Evolutionary conservation across 1,140 invertebrate genomes (phyloP).

Genomic region (Centruroides sculpturatus): DNA sequence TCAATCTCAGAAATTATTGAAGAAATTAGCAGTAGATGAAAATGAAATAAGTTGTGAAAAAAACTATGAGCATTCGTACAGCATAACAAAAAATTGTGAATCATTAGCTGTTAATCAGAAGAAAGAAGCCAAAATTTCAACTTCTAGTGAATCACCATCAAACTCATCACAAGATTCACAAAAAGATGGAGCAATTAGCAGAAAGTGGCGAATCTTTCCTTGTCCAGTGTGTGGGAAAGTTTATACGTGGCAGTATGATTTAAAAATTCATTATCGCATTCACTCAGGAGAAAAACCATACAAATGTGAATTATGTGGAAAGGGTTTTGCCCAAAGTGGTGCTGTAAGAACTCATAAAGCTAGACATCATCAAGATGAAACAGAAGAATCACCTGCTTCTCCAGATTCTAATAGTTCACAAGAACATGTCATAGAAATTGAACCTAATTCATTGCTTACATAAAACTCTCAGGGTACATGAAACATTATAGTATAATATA

Average conservation of each 20-base stretch:
- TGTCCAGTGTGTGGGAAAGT: constrained; percentile 7
- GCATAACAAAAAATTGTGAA: neutral
- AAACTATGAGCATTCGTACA: neutral
- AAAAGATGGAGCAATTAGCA: neutral
- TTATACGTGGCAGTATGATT: constrained; percentile 9
- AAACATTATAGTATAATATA: too few relatives aligned
- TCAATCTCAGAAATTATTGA: neutral
- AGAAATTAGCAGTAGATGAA: too few relatives aligned
- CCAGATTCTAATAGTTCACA: too few relatives aligned
- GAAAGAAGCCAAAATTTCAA: neutral
- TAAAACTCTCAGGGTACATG: too few relatives aligned
- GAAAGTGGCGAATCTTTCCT: neutral
- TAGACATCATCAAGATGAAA: constrained; percentile 1
- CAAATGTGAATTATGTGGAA: constrained; percentile 19
- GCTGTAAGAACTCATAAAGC: constrained; percentile 11
- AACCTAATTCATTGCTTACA: too few relatives aligned
- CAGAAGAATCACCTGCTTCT: too few relatives aligned
- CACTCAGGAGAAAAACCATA: constrained; percentile 22
- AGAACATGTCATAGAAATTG: too few relatives aligned
- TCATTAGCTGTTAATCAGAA: neutral
- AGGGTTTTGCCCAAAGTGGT: constrained; percentile 19
- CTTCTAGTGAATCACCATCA: neutral
- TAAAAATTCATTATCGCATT: constrained; percentile 13
- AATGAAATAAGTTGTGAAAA: neutral
- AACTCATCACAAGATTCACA: neutral